phyloP scores from a whole-genome alignment of 2,113 vertebrate genomes.

The Atherinomorus stipes region DNA sequence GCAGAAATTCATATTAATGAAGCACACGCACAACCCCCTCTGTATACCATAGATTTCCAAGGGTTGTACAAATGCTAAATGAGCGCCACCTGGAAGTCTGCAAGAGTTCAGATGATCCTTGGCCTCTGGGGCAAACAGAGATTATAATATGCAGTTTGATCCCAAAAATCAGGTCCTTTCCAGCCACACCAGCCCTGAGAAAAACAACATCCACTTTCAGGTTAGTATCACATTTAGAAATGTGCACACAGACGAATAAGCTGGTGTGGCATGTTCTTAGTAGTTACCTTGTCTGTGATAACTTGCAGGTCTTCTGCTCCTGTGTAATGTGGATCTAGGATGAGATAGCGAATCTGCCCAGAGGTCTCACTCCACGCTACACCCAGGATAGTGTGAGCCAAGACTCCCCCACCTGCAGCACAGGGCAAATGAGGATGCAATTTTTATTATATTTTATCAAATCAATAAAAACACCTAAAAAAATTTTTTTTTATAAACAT shows the following conservation, averaged over 20 bases:
- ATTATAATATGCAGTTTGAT: slow-evolving; percentile 94
- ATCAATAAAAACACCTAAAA: not conserved
- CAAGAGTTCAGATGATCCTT: slow-evolving; percentile 82
- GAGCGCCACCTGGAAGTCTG: not conserved
- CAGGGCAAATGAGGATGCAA: not conserved
- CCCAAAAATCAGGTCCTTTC: slow-evolving; percentile 96
- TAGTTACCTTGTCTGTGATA: slow-evolving; percentile 91
- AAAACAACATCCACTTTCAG: slow-evolving; percentile 32
- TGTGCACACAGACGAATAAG: not conserved
- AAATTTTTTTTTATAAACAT: no score
- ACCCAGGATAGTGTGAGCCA: slow-evolving; percentile 97
- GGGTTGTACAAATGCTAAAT: slow-evolving; percentile 3
- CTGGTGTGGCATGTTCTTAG: not conserved
- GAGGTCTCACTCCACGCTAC: slow-evolving; percentile 94
- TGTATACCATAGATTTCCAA: slow-evolving; percentile 2
- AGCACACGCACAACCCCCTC: no score
- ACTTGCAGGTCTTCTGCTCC: slow-evolving; percentile 92
- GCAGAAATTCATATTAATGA: no score
- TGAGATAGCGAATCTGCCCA: slow-evolving; percentile 92
- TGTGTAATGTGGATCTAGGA: slow-evolving; percentile 97
- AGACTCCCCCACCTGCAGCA: slow-evolving; percentile 89
- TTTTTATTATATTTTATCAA: not conserved
- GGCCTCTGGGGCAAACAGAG: slow-evolving; percentile 94
- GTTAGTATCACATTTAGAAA: slow-evolving; percentile 9
- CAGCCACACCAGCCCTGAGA: slow-evolving; percentile 97